Conservation (phyloP, 2,888 invertebrate species). For the Heliconius sara region DNA sequence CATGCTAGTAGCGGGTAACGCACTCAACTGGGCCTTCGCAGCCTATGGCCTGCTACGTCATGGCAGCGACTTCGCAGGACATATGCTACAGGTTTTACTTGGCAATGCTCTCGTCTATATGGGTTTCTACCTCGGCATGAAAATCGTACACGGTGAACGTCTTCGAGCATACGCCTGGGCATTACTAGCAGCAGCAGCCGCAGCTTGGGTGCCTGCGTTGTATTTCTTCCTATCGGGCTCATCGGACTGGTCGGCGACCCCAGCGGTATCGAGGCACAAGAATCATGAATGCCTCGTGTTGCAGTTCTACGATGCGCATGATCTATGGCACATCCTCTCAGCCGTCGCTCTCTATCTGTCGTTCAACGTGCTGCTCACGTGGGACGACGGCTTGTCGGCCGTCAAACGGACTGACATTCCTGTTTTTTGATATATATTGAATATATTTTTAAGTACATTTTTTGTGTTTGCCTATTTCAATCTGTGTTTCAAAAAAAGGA, state of each 20-base stretch:
- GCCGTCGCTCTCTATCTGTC: constrained; percentile 92
- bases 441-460: neutral
- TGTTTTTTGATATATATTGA: constrained; percentile 85
- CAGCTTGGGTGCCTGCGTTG: constrained; percentile 88
- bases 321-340: constrained; percentile 95
- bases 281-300: constrained; percentile 82
- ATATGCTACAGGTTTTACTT: constrained; percentile 91
- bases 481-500: neutral
- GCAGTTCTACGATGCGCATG: constrained; percentile 93
- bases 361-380: constrained; percentile 91
- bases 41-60: constrained; percentile 86
- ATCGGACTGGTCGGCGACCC: constrained; percentile 78
- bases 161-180: constrained; percentile 84
- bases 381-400: constrained; percentile 92
- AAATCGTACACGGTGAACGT: constrained; percentile 88
- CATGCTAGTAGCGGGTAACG: constrained; percentile 85
- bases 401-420: constrained; percentile 89
- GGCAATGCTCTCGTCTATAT: constrained; percentile 92
- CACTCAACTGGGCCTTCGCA: constrained; percentile 88
- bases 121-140: constrained; percentile 93
- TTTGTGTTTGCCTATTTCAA: neutral
- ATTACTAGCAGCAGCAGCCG: constrained; percentile 86
- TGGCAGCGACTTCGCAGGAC: constrained; percentile 90
- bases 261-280: constrained; percentile 88
- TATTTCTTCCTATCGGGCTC: constrained; percentile 76